Conservation (phyloP, 2,888 invertebrate genomes). For the Furcula furcula region DNA sequence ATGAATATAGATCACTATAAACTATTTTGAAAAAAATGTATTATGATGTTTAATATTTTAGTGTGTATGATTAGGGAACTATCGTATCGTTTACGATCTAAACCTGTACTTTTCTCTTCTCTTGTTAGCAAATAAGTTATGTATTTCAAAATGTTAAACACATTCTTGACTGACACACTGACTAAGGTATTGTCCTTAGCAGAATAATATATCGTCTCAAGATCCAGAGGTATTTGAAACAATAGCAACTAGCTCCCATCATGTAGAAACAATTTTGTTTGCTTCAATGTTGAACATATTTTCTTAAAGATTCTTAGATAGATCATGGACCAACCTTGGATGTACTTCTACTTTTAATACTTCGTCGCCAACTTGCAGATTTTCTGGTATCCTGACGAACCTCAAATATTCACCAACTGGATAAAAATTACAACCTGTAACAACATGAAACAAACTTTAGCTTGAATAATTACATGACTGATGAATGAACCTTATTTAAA, state of each 20-base stretch:
- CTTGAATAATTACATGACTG: no score
- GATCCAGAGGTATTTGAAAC: slow-evolving; percentile 3
- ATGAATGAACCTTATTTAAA: no score
- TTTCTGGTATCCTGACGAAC: slow-evolving; percentile 92
- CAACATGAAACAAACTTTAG: no score
- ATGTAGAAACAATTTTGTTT: not conserved
- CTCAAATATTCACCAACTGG: slow-evolving; percentile 91
- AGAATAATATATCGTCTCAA: slow-evolving; percentile 7
- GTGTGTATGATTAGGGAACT: no score
- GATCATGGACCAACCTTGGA: slow-evolving; percentile 79
- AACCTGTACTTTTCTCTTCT: no score
- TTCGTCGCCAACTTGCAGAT: slow-evolving; percentile 88
- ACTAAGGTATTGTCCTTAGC: slow-evolving; percentile 11
- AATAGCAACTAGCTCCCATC: slow-evolving; percentile 1
- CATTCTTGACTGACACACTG: no score
- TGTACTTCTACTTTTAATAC: slow-evolving; percentile 91
- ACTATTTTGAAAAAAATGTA: no score
- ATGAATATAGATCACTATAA: no score
- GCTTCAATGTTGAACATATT: not conserved
- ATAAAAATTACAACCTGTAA: slow-evolving; percentile 91
- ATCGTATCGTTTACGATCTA: no score
- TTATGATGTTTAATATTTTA: no score
- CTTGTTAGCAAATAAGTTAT: no score
- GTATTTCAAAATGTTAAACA: no score
- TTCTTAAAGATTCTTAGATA: not conserved